Base-by-base conservation (phyloP, 2,113 vertebrate species). In the Abramis brama region DNA sequence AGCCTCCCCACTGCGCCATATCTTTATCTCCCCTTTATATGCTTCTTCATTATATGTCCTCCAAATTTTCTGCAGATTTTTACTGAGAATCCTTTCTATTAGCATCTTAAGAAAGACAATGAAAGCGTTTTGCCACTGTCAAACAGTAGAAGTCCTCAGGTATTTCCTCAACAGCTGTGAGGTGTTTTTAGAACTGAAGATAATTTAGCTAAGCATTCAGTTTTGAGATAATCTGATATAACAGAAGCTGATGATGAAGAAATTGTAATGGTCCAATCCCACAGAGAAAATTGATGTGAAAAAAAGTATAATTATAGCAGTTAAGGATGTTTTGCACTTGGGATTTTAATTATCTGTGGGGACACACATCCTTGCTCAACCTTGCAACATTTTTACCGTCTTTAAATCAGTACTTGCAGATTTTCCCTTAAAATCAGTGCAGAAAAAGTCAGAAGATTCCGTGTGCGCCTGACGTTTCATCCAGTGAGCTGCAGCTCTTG, bases 21-120 rank as follows among this genome's bases (percentile, higher is more conserved):
- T 43, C 45, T 25, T 77, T 85, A 77, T 88, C 84, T 81, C 52
- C 23, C 25, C 21, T 88, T 78, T 10, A 64, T 12, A 50, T 87
- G 66, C 47, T 23, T 83, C 36, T 62, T 83, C 52, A 79, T 62
- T 73, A 74, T 59, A 77, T 55, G 25, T 71, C 43, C 33, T 45
- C 30, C 15, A 43, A 39, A 15, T 39, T 66, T 27, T 23, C 45
- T 70, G 25, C 64, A 57, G n/a, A 13, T 30, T 47, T 47, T 60
- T n/a, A 36, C 33, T 66, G 30, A 85, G 66, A 33, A 84, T 52
- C 36, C 23, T 36, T 52, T n/a, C 47, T 79, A 73, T 87, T 75
- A 52, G 74, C 27, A 36, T 57, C 25, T 17, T 19, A 73, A 33
- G 47, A 57, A 57, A 57, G 9, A 59, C 15, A 77, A 55, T 33